Conservation (phyloP, 2,797 vertebrate genomes). For the Odontamblyopus rebecca region DNA sequence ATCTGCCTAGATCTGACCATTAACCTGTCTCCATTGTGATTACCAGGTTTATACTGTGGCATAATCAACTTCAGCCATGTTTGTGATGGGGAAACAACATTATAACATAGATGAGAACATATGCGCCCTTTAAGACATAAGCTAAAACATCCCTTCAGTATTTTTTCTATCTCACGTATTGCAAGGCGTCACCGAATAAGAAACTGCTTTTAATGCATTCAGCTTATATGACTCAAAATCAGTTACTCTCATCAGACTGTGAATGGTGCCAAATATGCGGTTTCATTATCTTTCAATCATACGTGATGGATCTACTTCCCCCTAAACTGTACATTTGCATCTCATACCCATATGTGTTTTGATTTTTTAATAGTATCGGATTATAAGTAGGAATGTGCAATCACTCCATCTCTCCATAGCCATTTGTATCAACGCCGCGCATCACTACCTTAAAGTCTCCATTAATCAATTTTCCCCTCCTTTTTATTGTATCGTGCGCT, state of each 20-base stretch:
- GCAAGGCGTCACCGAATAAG: conserved; percentile 65
- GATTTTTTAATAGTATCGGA: conserved; percentile 35
- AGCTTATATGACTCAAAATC: conserved; percentile 75
- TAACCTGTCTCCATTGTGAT: too few species aligned
- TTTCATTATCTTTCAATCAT: conserved; percentile 79
- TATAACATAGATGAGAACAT: too few species aligned
- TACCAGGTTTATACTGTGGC: too few species aligned
- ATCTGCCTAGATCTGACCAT: too few species aligned
- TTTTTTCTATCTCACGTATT: conserved; percentile 56
- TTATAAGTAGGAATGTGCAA: conserved; percentile 33
- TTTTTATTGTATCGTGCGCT: conserved; percentile 82
- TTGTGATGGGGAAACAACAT: too few species aligned
- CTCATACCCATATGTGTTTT: conserved; percentile 35
- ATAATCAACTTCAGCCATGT: too few species aligned
- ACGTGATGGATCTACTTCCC: conserved; percentile 74
- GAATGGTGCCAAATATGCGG: conserved; percentile 77
- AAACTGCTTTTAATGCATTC: conserved; percentile 76
- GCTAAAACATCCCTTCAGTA: conserved; percentile 52
- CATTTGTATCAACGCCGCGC: conserved; percentile 79
- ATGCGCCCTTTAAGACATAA: conserved; percentile 44
- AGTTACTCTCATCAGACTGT: conserved; percentile 73
- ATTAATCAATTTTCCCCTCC: conserved; percentile 81
- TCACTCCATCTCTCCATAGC: conserved; percentile 67
- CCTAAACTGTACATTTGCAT: conserved; percentile 69
- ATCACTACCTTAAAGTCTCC: conserved; percentile 85